These are phyloP conservation scores for Trachelus stipa DNA, from an alignment of 2,888 invertebrate genomes.

Conservation along the genomic window DNA sequence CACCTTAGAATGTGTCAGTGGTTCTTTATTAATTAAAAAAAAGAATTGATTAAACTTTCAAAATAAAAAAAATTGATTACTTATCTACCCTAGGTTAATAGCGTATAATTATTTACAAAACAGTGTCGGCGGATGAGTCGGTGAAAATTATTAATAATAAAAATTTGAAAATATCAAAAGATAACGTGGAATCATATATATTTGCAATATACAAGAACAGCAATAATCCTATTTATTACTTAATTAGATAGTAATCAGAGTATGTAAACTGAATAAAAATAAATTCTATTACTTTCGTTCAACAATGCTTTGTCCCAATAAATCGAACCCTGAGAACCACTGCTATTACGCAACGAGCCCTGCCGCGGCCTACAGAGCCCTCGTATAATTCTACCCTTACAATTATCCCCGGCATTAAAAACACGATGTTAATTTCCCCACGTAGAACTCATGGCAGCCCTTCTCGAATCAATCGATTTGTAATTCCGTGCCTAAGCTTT, in stretches of 20 bases:
- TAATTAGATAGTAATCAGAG: too few relatives aligned
- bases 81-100: too few relatives aligned
- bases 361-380: slow-evolving; percentile 45
- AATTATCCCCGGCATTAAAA: slow-evolving; percentile 66
- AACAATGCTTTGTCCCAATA: too few relatives aligned
- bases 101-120: too few relatives aligned
- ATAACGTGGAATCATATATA: too few relatives aligned
- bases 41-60: too few relatives aligned
- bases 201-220: too few relatives aligned
- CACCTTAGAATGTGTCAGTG: slow-evolving; percentile 55
- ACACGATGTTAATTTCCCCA: slow-evolving; percentile 65
- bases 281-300: slow-evolving; percentile 9
- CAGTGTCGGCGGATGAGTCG: too few relatives aligned
- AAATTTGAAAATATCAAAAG: too few relatives aligned
- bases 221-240: too few relatives aligned
- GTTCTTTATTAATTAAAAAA: slow-evolving; percentile 27
- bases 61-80: too few relatives aligned
- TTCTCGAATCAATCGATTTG: slow-evolving; percentile 63
- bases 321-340: slow-evolving; percentile 29
- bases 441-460: slow-evolving; percentile 48
- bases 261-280: not conserved
- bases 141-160: too few relatives aligned
- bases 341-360: slow-evolving; percentile 44
- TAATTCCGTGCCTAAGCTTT: slow-evolving; percentile 58
- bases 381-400: slow-evolving; percentile 66